Percentiles rank a stretch among this genome's conserved stretches.
Conservation (phyloP, 1,140 invertebrate genomes). For the Penaeus japonicus region DNA sequence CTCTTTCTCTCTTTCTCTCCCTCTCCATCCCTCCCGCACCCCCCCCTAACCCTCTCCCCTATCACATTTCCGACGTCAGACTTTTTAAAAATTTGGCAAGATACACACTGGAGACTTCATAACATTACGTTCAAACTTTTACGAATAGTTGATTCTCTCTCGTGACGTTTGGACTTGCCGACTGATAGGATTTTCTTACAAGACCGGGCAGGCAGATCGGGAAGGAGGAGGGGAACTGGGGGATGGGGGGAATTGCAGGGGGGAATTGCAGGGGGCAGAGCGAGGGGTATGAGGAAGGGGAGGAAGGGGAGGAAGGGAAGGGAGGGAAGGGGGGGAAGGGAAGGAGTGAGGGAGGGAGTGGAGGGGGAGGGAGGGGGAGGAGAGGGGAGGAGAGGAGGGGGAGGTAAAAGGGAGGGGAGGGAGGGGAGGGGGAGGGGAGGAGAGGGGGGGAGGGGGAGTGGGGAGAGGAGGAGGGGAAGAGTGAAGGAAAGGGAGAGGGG, state of each 20-base stretch:
- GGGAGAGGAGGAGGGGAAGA: neutral
- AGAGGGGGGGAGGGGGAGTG: neutral
- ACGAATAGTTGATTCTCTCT: conserved; percentile 2
- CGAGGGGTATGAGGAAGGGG: neutral
- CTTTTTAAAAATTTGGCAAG: neutral
- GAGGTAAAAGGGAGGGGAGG: too few relatives aligned
- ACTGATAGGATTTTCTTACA: neutral
- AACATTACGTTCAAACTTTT: neutral
- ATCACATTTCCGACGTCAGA: too few relatives aligned
- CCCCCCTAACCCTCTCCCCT: too few relatives aligned
- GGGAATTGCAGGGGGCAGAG: neutral
- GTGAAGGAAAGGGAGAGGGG: conserved; percentile 10
- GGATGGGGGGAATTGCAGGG: neutral
- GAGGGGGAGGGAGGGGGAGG: neutral
- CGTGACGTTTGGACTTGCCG: neutral
- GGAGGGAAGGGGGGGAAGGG: neutral
- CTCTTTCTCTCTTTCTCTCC: too few relatives aligned
- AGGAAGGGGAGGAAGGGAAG: neutral
- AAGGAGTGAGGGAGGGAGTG: neutral
- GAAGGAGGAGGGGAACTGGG: too few relatives aligned
- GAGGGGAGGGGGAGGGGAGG: too few relatives aligned
- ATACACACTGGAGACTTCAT: neutral
- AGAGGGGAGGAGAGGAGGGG: too few relatives aligned
- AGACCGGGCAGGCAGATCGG: neutral
- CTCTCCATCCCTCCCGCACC: too few relatives aligned